These are phyloP conservation scores for Bilobella aurantiaca DNA, from an alignment of 1,140 invertebrate species.

Conservation along the genomic window DNA sequence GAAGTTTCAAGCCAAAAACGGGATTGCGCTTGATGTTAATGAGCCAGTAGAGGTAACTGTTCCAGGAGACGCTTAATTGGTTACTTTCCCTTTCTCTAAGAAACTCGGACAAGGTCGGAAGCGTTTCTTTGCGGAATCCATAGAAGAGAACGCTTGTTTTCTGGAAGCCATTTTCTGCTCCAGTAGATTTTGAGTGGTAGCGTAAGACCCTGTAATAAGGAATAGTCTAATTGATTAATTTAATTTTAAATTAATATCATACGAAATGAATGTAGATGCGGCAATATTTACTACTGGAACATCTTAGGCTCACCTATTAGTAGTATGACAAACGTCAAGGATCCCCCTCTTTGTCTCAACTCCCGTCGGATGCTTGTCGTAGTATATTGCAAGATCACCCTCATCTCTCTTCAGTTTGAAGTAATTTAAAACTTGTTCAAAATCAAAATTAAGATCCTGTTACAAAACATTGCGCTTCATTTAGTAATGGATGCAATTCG, in stretches of 20 bases:
- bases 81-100: conserved; percentile 20
- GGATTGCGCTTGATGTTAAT: conserved; percentile 32
- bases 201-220: conserved; percentile 10
- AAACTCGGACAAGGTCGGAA: conserved; percentile 26
- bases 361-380: conserved; percentile 34
- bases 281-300: too few species aligned
- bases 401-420: conserved; percentile 33
- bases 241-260: too few species aligned
- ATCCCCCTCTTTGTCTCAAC: conserved; percentile 33
- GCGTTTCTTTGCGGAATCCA: conserved; percentile 31
- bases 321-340: conserved; percentile 34
- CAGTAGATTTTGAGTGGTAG: conserved; percentile 36
- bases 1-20: conserved; percentile 37
- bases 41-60: conserved; percentile 32
- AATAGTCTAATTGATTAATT: neutral
- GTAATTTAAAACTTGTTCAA: conserved; percentile 37
- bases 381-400: conserved; percentile 38
- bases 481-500: too few species aligned
- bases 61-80: conserved; percentile 26
- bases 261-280: too few species aligned
- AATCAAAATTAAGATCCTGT: conserved; percentile 36
- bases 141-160: conserved; percentile 38
- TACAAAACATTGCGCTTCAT: neutral
- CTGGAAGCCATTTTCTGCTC: conserved; percentile 32
- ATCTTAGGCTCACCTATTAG: conserved; percentile 30